Evolutionary conservation across 1,140 invertebrate species (phyloP).

Genomic region (Mizuhopecten yessoensis): DNA sequence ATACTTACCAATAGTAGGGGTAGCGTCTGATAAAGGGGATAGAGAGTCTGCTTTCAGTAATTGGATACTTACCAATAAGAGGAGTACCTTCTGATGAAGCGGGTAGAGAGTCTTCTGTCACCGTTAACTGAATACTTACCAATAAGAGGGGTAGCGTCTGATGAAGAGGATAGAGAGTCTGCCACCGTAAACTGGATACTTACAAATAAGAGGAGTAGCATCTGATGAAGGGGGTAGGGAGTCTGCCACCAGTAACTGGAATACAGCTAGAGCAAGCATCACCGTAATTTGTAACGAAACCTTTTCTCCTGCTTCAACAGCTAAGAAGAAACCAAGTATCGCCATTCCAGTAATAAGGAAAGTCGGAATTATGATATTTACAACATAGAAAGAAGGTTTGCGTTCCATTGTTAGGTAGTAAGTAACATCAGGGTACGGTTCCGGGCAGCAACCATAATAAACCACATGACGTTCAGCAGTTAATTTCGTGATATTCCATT

Average conservation of each 20-base stretch:
- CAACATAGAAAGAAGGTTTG: slow-evolving; percentile 73
- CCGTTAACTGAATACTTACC: too few species aligned
- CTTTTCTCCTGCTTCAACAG: slow-evolving; percentile 99
- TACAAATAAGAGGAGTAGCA: slow-evolving; percentile 87
- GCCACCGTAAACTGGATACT: too few species aligned
- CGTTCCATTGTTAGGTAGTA: slow-evolving; percentile 68
- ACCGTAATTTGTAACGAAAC: slow-evolving; percentile 95
- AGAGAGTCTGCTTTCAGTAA: too few species aligned
- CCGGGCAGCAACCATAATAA: slow-evolving; percentile 76
- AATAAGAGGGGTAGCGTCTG: too few species aligned
- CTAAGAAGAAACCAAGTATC: slow-evolving; percentile 97
- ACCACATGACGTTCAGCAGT: slow-evolving; percentile 85
- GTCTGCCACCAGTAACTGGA: slow-evolving; percentile 91
- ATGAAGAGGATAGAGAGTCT: too few species aligned
- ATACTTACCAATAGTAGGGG: too few species aligned
- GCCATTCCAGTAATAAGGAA: slow-evolving; percentile 91
- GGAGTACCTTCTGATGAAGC: too few species aligned
- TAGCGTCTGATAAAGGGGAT: too few species aligned
- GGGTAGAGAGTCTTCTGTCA: too few species aligned
- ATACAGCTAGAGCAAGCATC: slow-evolving; percentile 67
- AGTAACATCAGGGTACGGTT: slow-evolving; percentile 68
- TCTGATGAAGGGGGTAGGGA: slow-evolving; percentile 97
- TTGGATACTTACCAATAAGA: too few species aligned
- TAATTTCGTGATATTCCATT: slow-evolving; percentile 84
- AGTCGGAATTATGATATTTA: slow-evolving; percentile 76